Conservation (phyloP, 2,888 invertebrate species). For the Acanthosoma haemorrhoidale region DNA sequence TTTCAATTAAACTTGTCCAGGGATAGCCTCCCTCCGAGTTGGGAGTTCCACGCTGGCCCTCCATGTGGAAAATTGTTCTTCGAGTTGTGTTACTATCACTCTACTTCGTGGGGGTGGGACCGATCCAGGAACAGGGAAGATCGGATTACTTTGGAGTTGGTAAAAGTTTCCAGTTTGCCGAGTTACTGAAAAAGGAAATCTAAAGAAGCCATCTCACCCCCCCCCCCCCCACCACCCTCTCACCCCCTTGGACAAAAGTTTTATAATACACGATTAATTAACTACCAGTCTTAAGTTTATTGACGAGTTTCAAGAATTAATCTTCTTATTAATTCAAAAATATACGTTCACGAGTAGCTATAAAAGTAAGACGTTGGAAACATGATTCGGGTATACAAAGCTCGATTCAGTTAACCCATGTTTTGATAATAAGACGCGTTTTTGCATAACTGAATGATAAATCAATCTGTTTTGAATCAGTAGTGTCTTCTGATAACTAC, state of each 20-base stretch:
- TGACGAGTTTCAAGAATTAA: too few species aligned
- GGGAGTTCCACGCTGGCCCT: conserved; percentile 1
- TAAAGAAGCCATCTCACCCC: not conserved
- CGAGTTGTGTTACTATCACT: conserved; percentile 12
- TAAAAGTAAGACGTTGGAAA: too few species aligned
- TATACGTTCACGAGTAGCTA: too few species aligned
- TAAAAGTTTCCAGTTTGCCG: conserved; percentile 13
- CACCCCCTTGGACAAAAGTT: too few species aligned
- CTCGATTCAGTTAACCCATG: too few species aligned
- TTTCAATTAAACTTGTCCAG: conserved; percentile 14
- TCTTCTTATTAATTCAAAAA: too few species aligned
- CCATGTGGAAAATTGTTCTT: conserved; percentile 22
- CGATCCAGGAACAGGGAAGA: not conserved
- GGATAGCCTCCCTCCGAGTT: not conserved
- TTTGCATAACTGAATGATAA: too few species aligned
- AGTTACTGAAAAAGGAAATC: conserved; percentile 11
- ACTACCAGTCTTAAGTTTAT: too few species aligned
- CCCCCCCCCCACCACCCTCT: not conserved
- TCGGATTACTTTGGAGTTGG: conserved; percentile 16
- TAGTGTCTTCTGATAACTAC: too few species aligned
- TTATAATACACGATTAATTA: not conserved
- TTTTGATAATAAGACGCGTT: too few species aligned
- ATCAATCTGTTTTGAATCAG: too few species aligned
- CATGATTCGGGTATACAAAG: too few species aligned
- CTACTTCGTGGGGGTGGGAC: not conserved